A percentile compares a stretch with the other conserved stretches of the same genome.
Evolutionary conservation across 2,888 invertebrate genomes (phyloP).

Genomic region (Leptothorax acervorum): DNA sequence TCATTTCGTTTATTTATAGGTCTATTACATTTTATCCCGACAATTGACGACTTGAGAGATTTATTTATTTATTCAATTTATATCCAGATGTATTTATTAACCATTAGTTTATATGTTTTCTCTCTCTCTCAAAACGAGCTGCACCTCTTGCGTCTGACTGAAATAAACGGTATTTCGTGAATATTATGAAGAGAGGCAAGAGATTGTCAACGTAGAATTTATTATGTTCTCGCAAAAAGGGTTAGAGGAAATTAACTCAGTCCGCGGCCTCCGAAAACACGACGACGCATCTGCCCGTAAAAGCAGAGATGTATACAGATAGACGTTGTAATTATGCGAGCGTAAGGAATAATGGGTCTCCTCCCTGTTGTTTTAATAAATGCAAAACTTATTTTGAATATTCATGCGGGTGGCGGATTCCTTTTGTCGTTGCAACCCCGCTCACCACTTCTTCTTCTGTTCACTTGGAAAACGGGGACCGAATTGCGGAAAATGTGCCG

Average conservation of each 20-base stretch:
- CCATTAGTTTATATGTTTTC: not conserved
- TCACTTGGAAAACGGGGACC: constrained; percentile 61
- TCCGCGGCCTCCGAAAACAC: constrained; percentile 26
- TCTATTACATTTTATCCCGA: constrained; percentile 24
- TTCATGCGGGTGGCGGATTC: constrained; percentile 79
- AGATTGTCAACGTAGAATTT: constrained; percentile 35
- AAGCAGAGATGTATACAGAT: constrained; percentile 66
- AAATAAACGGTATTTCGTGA: not conserved
- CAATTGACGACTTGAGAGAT: not conserved
- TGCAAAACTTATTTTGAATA: constrained; percentile 81
- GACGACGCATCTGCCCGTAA: constrained; percentile 53
- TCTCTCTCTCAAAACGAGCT: not conserved
- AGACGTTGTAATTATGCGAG: constrained; percentile 79
- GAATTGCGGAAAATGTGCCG: constrained; percentile 43
- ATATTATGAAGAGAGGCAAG: not conserved
- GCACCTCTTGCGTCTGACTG: not conserved
- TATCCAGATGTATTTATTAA: not conserved
- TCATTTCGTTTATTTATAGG: constrained; percentile 26
- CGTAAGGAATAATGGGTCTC: constrained; percentile 77
- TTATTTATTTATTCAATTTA: constrained; percentile 2
- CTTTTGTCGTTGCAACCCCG: constrained; percentile 77
- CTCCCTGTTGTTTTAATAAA: constrained; percentile 82
- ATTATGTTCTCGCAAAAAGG: constrained; percentile 1
- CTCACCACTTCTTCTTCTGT: constrained; percentile 24
- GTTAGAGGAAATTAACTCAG: constrained; percentile 25